Evolutionary conservation across 2,797 vertebrate species (phyloP), one percentile per base, ranked within the genome.

Genomic region (Serranus cabrilla): DNA sequence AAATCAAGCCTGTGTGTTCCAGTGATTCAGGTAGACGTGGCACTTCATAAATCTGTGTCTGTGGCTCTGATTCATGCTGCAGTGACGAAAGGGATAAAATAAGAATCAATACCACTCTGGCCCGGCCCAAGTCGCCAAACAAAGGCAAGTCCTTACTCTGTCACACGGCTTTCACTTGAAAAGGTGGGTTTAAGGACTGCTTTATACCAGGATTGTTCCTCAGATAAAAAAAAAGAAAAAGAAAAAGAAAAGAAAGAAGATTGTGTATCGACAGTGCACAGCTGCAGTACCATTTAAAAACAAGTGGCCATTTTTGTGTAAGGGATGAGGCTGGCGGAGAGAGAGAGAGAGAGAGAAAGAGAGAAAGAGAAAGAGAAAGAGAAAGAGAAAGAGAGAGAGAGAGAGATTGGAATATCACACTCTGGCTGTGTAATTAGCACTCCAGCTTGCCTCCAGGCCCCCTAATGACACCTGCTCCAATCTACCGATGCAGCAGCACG

Each of bases 361-460:
- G n/a, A n/a, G n/a, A n/a, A n/a, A n/a, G n/a, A n/a, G n/a, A n/a
- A n/a, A n/a, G n/a, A n/a, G n/a, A n/a, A n/a, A n/a, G n/a, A n/a
- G n/a, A n/a, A n/a, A n/a, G n/a, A n/a, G n/a, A n/a, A n/a, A 46
- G 31, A 57, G 63, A 74, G n/a, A 62, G 34, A 43, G 49, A 46
- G 31, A 57, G 63, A 74, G n/a, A 62, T 18, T 59, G 37, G 40
- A 82, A 83, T 70, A 87, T 86, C 83, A 82, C 82, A 87, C 78
- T 60, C 62, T 52, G 64, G 51, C 45, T 72, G 81, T 82, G 78
- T 89, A 91, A 94, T 95, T 92, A 94, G 84, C 90, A 76, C 75
- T 83, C 76, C 79, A 71, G 87, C 85, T 82, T 79, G 81, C 83
- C 84, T 85, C 54, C 65, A 40, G 87, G 78, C 77, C 83, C 80